These are phyloP conservation scores for Tetanocera ferruginea DNA, from an alignment of 2,888 invertebrate species.

Conservation along the genomic window DNA sequence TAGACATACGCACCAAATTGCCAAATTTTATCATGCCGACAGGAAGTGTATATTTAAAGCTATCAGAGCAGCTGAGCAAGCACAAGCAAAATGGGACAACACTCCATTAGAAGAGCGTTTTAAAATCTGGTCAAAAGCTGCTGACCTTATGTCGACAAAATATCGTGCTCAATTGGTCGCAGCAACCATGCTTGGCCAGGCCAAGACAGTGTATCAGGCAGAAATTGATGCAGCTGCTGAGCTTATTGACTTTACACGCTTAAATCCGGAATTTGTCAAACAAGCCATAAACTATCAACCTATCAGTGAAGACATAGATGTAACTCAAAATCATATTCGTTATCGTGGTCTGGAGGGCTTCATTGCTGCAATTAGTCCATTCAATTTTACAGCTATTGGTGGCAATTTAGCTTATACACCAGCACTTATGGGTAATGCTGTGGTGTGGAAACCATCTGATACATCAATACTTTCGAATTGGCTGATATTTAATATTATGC, in stretches of 20 bases:
- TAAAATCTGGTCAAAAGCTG: conserved; percentile 86
- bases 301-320: conserved; percentile 79
- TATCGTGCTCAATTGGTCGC: conserved; percentile 92
- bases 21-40: conserved; percentile 91
- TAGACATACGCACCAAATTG: conserved; percentile 85
- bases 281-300: conserved; percentile 90
- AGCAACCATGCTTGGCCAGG: conserved; percentile 96
- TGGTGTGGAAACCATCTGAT: conserved; percentile 98
- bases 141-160: conserved; percentile 87
- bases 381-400: conserved; percentile 99
- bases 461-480: conserved; percentile 96
- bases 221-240: conserved; percentile 97
- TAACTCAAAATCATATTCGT: conserved; percentile 83
- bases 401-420: conserved; percentile 93
- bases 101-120: conserved; percentile 83
- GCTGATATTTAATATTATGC: conserved; percentile 89
- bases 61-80: conserved; percentile 80
- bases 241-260: conserved; percentile 91
- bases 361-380: conserved; percentile 96
- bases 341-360: conserved; percentile 96
- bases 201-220: conserved; percentile 93
- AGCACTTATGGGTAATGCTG: conserved; percentile 90
- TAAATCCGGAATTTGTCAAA: conserved; percentile 84
- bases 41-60: conserved; percentile 84
- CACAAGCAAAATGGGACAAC: conserved; percentile 88